Evolutionary conservation across 1,140 invertebrate genomes (phyloP).

Genomic region (Drosophila baimaii): DNA sequence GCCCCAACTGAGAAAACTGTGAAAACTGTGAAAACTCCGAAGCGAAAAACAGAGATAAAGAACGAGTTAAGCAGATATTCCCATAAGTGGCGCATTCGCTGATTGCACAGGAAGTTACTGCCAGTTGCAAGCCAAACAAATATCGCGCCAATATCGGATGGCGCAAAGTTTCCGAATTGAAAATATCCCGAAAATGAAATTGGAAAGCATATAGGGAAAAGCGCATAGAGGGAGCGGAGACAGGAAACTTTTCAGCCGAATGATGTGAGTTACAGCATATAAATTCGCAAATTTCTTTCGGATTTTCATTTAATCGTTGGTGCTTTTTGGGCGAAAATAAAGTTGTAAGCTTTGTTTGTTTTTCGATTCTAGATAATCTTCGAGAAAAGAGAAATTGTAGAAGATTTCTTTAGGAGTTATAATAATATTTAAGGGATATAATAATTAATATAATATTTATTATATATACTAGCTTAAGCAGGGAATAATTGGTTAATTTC

Average conservation of each 20-base stretch:
- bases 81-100: slow-evolving; percentile 51
- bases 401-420: background rate
- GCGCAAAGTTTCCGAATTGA: slow-evolving; percentile 40
- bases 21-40: slow-evolving; percentile 32
- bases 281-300: slow-evolving; percentile 13
- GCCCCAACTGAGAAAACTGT: slow-evolving; percentile 21
- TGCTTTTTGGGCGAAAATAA: slow-evolving; percentile 6
- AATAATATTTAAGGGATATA: background rate
- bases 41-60: slow-evolving; percentile 54
- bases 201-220: background rate
- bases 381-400: background rate
- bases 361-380: background rate
- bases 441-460: too few relatives aligned
- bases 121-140: slow-evolving; percentile 31
- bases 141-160: slow-evolving; percentile 41
- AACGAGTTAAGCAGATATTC: slow-evolving; percentile 51
- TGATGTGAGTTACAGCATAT: slow-evolving; percentile 31
- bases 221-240: background rate
- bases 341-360: background rate
- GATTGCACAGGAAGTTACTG: slow-evolving; percentile 36
- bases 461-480: too few relatives aligned
- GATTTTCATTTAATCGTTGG: slow-evolving; percentile 8
- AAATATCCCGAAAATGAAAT: slow-evolving; percentile 45
- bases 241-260: slow-evolving; percentile 10
- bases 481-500: background rate